phyloP scores from a whole-genome alignment of 1,140 invertebrate species.

The Goniozus legneri region DNA sequence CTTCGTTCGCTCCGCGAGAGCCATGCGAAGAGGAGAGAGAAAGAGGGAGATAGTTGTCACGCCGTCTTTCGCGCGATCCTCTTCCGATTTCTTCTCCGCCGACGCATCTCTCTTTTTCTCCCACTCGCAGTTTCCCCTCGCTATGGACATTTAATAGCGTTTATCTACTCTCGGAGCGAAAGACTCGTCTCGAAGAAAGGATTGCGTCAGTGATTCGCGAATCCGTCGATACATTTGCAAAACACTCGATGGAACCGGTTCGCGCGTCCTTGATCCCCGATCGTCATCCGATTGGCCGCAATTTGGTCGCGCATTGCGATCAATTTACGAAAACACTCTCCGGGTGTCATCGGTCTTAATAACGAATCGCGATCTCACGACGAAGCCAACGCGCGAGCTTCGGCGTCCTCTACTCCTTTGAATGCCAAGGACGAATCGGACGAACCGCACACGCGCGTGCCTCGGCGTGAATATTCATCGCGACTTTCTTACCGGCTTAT shows the following conservation, averaged over 20 bases:
- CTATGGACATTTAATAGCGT: neutral
- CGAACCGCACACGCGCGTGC: too few relatives aligned
- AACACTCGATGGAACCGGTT: too few relatives aligned
- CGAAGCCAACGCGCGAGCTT: too few relatives aligned
- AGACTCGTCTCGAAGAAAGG: too few relatives aligned
- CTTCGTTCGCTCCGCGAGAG: conserved; percentile 2
- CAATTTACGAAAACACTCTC: conserved; percentile 21
- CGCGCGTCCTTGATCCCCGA: conserved; percentile 35
- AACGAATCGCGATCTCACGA: too few relatives aligned
- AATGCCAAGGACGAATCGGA: too few relatives aligned
- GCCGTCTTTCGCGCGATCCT: neutral
- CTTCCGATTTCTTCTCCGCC: neutral
- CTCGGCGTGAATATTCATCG: too few relatives aligned
- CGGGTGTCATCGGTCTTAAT: neutral
- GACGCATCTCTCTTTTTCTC: neutral
- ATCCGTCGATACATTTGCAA: too few relatives aligned
- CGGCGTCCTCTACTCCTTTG: too few relatives aligned
- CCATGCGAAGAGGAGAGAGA: neutral
- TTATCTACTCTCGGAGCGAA: neutral
- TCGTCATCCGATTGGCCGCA: conserved; percentile 29
- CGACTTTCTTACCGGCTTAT: too few relatives aligned
- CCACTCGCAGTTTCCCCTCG: neutral
- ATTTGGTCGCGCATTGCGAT: conserved; percentile 27
- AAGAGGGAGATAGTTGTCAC: neutral
- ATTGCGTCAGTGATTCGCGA: too few relatives aligned